phyloP scores from a whole-genome alignment of 2,113 vertebrate genomes.

The Candoia aspera region DNA sequence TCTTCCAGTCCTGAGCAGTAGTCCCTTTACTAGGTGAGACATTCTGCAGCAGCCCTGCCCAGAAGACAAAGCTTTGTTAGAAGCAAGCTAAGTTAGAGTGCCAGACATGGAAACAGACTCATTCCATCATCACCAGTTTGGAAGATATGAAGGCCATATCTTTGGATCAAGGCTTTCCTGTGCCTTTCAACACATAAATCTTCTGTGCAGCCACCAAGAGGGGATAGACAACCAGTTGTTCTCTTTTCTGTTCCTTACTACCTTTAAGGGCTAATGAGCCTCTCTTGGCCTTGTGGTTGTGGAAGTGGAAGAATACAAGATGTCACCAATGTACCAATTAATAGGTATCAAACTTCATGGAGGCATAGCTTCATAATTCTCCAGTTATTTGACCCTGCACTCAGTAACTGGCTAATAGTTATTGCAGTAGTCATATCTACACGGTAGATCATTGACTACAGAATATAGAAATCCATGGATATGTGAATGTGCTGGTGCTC shows the following conservation, averaged over 20 bases:
- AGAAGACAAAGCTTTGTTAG: not conserved
- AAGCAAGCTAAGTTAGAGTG: not conserved
- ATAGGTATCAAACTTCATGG: not conserved
- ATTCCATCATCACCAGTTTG: not conserved
- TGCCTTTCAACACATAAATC: not conserved
- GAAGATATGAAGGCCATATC: not conserved
- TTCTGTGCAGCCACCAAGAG: not conserved
- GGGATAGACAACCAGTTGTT: constrained; percentile 1
- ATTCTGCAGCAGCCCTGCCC: not conserved
- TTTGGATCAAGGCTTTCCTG: not conserved
- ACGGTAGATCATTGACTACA: not conserved
- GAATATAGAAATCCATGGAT: not conserved
- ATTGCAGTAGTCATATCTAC: not conserved
- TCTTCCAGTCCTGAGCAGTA: not conserved
- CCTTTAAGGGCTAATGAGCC: not conserved
- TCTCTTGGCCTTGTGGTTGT: constrained; percentile 14
- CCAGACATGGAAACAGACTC: not conserved
- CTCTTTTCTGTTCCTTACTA: not conserved
- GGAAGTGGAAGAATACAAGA: not conserved
- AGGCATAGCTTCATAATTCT: not conserved
- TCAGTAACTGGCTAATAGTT: not conserved
- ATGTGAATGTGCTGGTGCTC: not conserved
- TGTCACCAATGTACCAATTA: not conserved
- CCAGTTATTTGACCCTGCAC: not conserved
- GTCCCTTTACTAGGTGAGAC: constrained; percentile 24